Evolutionary conservation across 2,797 vertebrate species (phyloP).

Genomic region (Sarcophilus harrisii): DNA sequence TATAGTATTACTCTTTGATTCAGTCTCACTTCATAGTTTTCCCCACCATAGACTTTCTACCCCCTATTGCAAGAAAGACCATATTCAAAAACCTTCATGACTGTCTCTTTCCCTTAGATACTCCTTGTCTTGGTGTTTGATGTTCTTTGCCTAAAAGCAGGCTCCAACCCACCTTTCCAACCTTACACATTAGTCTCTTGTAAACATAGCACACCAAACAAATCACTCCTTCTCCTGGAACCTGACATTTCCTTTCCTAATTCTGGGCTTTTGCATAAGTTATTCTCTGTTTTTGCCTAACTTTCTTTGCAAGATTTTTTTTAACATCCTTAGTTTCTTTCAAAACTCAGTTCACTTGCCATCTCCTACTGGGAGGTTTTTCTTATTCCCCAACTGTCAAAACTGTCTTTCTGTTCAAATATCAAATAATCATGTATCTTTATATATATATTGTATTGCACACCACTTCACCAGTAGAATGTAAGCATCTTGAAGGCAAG

Average conservation of each 20-base stretch:
- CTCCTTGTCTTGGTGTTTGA: background rate
- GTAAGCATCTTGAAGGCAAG: background rate
- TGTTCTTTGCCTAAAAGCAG: background rate
- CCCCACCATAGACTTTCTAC: background rate
- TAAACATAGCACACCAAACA: background rate
- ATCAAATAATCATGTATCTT: background rate
- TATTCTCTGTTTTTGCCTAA: background rate
- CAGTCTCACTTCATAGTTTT: background rate
- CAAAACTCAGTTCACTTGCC: background rate
- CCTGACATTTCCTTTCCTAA: background rate
- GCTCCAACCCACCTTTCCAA: background rate
- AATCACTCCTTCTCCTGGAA: background rate
- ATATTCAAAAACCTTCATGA: background rate
- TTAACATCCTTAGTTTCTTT: background rate
- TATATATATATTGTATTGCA: background rate
- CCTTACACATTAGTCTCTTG: background rate
- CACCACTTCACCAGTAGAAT: background rate
- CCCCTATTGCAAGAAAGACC: background rate
- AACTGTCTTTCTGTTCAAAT: background rate
- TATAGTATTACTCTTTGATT: background rate
- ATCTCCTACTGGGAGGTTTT: background rate
- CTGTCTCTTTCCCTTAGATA: background rate
- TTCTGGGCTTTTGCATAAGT: background rate
- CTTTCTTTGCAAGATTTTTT: background rate
- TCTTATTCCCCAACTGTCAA: background rate